Base-by-base conservation (phyloP, 2,888 invertebrate genomes). In the Agrenia bidenticulata region DNA sequence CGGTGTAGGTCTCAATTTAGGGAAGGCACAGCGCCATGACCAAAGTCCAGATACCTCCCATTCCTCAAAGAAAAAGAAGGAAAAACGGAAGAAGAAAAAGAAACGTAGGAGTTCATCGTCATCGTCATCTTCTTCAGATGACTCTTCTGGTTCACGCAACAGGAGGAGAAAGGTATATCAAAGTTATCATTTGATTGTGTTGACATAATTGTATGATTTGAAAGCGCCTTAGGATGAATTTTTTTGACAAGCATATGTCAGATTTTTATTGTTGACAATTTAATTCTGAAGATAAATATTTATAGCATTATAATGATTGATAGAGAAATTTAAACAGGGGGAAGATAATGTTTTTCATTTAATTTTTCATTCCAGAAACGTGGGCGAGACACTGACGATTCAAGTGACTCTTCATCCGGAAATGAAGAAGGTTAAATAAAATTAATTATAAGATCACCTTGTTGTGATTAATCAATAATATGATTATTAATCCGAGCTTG, bases 41-140 rank as follows among this genome's bases (percentile, higher is more conserved):
- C 27, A 19, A 17, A 45, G 32, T 24, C 37, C 26, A 21, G 59
- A 53, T 15, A n/a, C 55, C 15, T 2, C 45, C 23, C 54, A 56
- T 50, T 42, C 42, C n/a, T 54, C 64, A 9, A 69, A 69, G 21
- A 73, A 75, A 50, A 73, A 73, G 60, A 74, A 72, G 17, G 66
- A 67, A 23, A 63, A 69, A 51, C 73, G 73, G 54, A 74, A 74
- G 62, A 76, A 74, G 56, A 72, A 69, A 23, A 64, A 69, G 2
- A 68, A 69, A 27, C 61, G 69, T 7, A 67, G 73, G 11, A 73
- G 72, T 27, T 76, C 76, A 1, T 74, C 75, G 1, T 69, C 70
- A 4, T 75, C 74, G 1, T 74, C 73, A 0, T 74, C 74, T 2
- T 76, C 76, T 1, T 73, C 73, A 19, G 70, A 70, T 23, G 70